These are phyloP conservation scores for Platysternon megacephalum DNA, from an alignment of 2,113 vertebrate genomes.

Conservation along the genomic window DNA sequence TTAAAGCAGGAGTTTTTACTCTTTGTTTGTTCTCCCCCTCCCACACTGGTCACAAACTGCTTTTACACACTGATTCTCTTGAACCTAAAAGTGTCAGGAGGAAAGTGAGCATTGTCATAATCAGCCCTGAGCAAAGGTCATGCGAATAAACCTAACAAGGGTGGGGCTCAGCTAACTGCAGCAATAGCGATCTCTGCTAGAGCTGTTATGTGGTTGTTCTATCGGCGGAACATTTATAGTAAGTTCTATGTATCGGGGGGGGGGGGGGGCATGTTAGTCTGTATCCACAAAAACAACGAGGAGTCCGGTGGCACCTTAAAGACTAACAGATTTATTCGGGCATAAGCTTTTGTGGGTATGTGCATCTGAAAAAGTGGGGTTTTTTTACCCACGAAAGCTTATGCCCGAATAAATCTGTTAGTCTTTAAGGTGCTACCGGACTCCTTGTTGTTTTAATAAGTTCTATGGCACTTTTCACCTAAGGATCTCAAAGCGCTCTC, in stretches of 20 bases:
- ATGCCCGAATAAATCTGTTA: no score
- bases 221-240: fast-evolving
- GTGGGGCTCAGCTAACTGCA: fast-evolving
- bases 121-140: conserved; percentile 37
- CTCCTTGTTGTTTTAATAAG: no score
- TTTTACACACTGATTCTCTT: neutral
- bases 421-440: no score
- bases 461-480: neutral
- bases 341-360: no score
- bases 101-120: conserved; percentile 1
- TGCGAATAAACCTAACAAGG: neutral
- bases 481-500: neutral
- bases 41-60: neutral
- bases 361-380: no score
- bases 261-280: no score
- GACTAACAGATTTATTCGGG: no score
- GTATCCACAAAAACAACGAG: no score
- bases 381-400: no score
- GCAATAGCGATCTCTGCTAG: neutral
- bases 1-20: neutral
- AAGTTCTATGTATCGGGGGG: no score
- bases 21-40: neutral
- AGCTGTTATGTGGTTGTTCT: neutral
- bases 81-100: neutral
- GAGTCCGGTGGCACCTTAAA: no score